Evolutionary conservation across 2,113 vertebrate species (phyloP), one percentile per base, ranked within the genome.

Genomic region (Pandion haliaetus): DNA sequence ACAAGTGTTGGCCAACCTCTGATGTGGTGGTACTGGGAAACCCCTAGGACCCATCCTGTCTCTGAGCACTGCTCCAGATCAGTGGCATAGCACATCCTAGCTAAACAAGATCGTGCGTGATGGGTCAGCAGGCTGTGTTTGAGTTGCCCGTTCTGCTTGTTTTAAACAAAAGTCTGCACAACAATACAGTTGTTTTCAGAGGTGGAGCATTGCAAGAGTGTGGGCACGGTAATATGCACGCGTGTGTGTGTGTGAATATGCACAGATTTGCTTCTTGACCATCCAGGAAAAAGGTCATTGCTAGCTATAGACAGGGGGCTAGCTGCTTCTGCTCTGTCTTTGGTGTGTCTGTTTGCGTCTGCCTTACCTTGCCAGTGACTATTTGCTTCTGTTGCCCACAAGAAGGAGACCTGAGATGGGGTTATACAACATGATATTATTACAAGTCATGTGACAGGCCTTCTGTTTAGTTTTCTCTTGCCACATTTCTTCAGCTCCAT

Each of bases 11-110:
- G 16, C 8, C 49, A 73, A 3, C 14, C 18, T 83, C 62, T 92
- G 32, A 28, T 0, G 0, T 32, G 16, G 23, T 50, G 9, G 16
- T 86, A 8, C 42, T 69, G 42, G 42, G 20, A 82, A 73, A 40
- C 31, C 58, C 3, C 0, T 24, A 24, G 18, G 36, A 69, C 34
- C 34, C 20, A 31, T 49, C 21, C 36, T 18, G 31, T 28, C 24
- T 49, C 49, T 66, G 62, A 54, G 44, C 1, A 1, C 44, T 21
- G 26, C 9, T 77, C 21, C 10, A 6, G 44, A 31, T 0, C 1
- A 12, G 1, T 17, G 58, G 16, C 12, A 13, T 19, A 31, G 63
- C 11, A 47, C 2, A 3, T 54, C 49, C 36, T 26, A 4, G 10
- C 45, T n/a, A 65, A 73, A n/a, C 38, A 76, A 24, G 14, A 25